Conservation (phyloP, 2,113 vertebrate species). For the Rhinolophus ferrumequinum region DNA sequence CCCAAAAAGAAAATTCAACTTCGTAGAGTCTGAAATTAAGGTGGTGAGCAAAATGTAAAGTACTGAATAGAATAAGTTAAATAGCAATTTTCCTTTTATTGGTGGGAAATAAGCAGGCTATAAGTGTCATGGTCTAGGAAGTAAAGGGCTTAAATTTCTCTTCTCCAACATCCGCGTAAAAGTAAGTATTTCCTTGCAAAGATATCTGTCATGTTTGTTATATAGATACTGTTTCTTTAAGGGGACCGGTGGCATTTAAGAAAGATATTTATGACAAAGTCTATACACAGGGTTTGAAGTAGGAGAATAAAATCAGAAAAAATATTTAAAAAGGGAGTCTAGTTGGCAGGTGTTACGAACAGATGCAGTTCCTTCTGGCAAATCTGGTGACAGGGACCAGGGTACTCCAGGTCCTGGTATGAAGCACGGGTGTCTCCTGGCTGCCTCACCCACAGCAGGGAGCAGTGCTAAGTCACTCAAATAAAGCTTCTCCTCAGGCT, state of each 20-base stretch:
- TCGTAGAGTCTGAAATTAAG: not conserved
- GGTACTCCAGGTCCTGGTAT: not conserved
- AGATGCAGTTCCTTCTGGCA: not conserved
- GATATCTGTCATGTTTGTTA: not conserved
- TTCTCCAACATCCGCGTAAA: not conserved
- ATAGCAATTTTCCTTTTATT: not conserved
- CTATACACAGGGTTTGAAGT: not conserved
- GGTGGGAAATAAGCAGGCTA: no score
- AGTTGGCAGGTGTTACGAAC: not conserved
- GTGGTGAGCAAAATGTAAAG: not conserved
- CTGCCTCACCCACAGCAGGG: not conserved
- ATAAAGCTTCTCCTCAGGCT: not conserved
- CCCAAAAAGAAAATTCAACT: not conserved
- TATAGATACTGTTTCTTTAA: not conserved
- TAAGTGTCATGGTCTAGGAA: not conserved
- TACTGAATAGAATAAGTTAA: not conserved
- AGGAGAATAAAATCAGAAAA: not conserved
- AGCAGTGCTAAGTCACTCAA: not conserved
- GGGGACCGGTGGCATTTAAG: not conserved
- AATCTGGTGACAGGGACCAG: not conserved
- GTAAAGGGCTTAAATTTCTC: not conserved
- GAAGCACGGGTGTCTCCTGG: fast-evolving
- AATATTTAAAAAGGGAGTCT: not conserved
- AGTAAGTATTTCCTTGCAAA: not conserved
- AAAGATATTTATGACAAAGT: not conserved